phyloP scores from a whole-genome alignment of 2,113 vertebrate species.

The Erythrocercus mccallii region DNA sequence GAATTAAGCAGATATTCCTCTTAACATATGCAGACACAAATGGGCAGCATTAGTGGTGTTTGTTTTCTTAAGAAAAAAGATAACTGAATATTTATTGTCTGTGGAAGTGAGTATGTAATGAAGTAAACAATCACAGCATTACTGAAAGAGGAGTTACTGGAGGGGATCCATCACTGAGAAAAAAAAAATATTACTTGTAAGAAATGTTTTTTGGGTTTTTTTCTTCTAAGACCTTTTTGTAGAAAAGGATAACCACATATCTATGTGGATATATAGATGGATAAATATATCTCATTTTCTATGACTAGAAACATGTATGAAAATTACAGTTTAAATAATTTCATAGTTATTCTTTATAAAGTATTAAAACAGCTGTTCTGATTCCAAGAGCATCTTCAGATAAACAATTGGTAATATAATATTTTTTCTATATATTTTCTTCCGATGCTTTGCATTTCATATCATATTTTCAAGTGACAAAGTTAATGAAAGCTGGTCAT shows the following conservation, averaged over 20 bases:
- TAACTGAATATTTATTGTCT: not conserved
- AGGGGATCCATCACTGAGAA: not conserved
- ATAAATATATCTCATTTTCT: conserved; percentile 33
- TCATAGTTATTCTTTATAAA: not conserved
- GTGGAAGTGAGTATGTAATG: not conserved
- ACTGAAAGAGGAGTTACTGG: not conserved
- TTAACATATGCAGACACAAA: not conserved
- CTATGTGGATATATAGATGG: not conserved
- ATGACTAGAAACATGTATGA: conserved; percentile 16
- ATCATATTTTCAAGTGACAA: conserved; percentile 18
- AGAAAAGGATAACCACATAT: not conserved
- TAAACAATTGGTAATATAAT: conserved; percentile 7
- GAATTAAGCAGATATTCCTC: not conserved
- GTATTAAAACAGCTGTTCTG: conserved; percentile 58
- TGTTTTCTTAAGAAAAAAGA: not conserved
- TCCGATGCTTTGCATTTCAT: conserved; percentile 1
- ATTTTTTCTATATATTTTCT: conserved; percentile 46
- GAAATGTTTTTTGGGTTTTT: not conserved
- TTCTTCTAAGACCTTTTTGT: not conserved
- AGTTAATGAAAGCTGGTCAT: conserved; percentile 4
- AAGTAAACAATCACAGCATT: not conserved
- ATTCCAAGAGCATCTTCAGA: conserved; percentile 48
- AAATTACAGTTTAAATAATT: conserved; percentile 36
- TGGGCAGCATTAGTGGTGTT: not conserved
- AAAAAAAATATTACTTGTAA: not conserved